Evolutionary conservation across 1,140 invertebrate species (phyloP), one percentile per base, ranked within the genome.

Genomic region (Pseudobourletiella spinata): DNA sequence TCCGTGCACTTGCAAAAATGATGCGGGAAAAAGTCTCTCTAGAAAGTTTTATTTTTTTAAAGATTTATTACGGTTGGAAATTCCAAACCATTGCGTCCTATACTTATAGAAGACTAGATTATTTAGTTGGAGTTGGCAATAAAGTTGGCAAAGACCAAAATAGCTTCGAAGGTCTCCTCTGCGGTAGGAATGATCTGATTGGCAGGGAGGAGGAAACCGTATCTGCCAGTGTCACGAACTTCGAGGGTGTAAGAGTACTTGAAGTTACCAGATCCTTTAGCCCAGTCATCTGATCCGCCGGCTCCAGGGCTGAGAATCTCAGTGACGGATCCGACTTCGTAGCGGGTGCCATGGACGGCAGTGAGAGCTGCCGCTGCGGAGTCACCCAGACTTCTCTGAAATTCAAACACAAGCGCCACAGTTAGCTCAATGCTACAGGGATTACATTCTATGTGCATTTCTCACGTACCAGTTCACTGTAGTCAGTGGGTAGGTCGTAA

Each of bases 241-340:
- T 82, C 80, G 22, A 68, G 22, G 1, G 60, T 68, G 60, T 65
- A 68, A 0, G 88, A 76, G 72, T 95, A 94, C 74, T 91, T 93
- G 64, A 95, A 88, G 39, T 81, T 82, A 18, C 84, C 84, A n/a
- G 3, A 8, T 11, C 29, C 28, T 3, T 35, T 6, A 39, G 52
- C 52, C 52, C 52, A 55, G 22, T 55, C 52, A 26, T 55, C 52
- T 2, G 52, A 55, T 18, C 32, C 32, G 44, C 55, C 55, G 14
- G 63, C 82, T 32, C 63, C 63, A 16, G 63, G 57, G 4, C 14
- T 20, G 32, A 56, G 20, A 44, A 39, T 25, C 30, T 55, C 52
- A 4, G 52, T 55, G 29, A 55, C 52, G 39, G 3, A 6, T 43
- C 51, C 59, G 1, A 55, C 51, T n/a, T 43, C 39, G 39, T 61